phyloP scores from a whole-genome alignment of 2,888 invertebrate genomes.

The Gryllus longicercus region DNA sequence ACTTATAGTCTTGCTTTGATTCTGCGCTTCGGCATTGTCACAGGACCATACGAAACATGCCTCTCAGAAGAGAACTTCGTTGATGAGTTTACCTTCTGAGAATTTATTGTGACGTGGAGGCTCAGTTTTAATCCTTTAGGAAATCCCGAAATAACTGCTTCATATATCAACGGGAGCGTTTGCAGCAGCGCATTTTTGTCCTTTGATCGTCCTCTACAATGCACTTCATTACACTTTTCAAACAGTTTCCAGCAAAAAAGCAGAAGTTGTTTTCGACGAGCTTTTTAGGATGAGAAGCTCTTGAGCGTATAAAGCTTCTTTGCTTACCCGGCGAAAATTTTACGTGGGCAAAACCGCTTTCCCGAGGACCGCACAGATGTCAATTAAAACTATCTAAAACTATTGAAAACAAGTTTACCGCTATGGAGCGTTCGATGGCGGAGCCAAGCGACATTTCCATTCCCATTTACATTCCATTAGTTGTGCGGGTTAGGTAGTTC shows the following conservation, averaged over 20 bases:
- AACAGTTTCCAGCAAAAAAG: constrained; percentile 6
- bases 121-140: no score
- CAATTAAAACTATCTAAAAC: neutral
- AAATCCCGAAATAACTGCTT: no score
- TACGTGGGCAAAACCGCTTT: neutral
- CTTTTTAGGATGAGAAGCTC: neutral
- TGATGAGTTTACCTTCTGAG: no score
- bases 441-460: neutral
- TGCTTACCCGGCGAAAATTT: neutral
- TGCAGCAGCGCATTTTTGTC: neutral
- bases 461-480: neutral
- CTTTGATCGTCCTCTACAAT: neutral
- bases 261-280: neutral
- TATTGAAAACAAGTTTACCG: neutral
- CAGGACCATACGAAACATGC: no score
- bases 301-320: constrained; percentile 3
- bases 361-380: neutral
- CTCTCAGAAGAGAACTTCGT: no score
- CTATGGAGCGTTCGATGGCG: neutral
- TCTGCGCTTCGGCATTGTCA: no score
- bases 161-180: neutral
- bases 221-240: neutral
- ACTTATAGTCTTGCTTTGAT: no score
- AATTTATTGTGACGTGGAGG: no score
- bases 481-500: neutral